Evolutionary conservation across 2,113 vertebrate species (phyloP).

Genomic region (Bufo gargarizans): DNA sequence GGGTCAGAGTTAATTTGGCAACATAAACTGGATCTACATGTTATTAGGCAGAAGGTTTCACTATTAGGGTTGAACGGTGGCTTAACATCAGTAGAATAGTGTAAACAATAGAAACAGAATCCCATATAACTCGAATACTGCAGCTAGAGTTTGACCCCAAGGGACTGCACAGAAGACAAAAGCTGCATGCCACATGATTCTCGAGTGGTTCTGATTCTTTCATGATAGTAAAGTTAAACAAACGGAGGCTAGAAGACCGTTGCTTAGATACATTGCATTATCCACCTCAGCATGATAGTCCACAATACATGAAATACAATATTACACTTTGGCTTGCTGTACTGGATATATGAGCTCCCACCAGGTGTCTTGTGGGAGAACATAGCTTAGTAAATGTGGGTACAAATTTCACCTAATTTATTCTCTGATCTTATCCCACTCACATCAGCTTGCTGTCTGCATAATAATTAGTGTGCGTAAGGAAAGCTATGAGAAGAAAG

Average conservation of each 20-base stretch:
- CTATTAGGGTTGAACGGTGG: background rate
- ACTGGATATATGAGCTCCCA: background rate
- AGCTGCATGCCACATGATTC: background rate
- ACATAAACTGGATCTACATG: background rate
- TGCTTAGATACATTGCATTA: slow-evolving; percentile 31
- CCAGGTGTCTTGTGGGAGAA: slow-evolving; percentile 17
- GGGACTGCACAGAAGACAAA: slow-evolving; percentile 1
- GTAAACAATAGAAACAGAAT: background rate
- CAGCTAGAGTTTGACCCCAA: background rate
- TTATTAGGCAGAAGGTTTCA: background rate
- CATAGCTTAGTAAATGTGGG: background rate
- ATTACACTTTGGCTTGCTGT: background rate
- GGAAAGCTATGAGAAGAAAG: slow-evolving; percentile 11
- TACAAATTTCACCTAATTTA: slow-evolving; percentile 10
- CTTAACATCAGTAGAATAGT: too few relatives aligned
- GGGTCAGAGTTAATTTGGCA: too few relatives aligned
- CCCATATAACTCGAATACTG: too few relatives aligned
- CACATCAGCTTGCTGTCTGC: slow-evolving; percentile 23
- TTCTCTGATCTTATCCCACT: slow-evolving; percentile 23
- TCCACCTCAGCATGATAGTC: slow-evolving; percentile 9
- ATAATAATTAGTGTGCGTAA: background rate
- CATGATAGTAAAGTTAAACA: background rate
- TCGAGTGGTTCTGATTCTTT: background rate
- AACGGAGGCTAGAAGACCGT: background rate
- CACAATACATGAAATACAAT: background rate